Percentiles rank a stretch among this genome's conserved stretches.
phyloP scores from a whole-genome alignment of 2,888 invertebrate genomes.

The Drosophila ustulata region DNA sequence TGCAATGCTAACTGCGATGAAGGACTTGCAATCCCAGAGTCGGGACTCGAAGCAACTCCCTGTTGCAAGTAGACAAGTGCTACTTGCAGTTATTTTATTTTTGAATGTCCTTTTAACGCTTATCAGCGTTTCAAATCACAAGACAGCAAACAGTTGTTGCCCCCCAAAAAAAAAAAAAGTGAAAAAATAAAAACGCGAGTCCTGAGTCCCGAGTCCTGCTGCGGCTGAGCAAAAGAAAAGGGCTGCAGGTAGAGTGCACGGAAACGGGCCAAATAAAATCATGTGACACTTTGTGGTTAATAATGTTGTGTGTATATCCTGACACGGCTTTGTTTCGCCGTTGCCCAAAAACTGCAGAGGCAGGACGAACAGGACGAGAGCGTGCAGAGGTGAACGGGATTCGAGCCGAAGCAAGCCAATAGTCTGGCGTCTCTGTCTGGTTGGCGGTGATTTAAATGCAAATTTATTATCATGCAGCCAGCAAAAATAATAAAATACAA shows the following conservation, averaged over 20 bases:
- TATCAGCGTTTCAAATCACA: slow-evolving; percentile 70
- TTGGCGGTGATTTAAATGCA: slow-evolving; percentile 79
- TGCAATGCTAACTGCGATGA: slow-evolving; percentile 65
- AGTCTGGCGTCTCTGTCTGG: slow-evolving; percentile 24
- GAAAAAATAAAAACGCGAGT: slow-evolving; percentile 17
- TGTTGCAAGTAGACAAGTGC: slow-evolving; percentile 63
- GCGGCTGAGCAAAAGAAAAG: slow-evolving; percentile 18
- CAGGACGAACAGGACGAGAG: slow-evolving; percentile 23
- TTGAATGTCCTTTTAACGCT: slow-evolving; percentile 76
- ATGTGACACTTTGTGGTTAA: slow-evolving; percentile 81
- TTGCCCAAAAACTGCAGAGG: slow-evolving; percentile 53
- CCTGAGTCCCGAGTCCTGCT: slow-evolving; percentile 6
- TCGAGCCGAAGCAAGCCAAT: slow-evolving; percentile 19
- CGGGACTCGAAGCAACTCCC: neutral
- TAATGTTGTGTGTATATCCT: slow-evolving; percentile 67
- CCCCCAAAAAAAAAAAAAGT: slow-evolving; percentile 68
- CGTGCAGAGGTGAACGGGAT: neutral
- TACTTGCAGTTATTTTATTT: slow-evolving; percentile 76
- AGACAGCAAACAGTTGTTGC: slow-evolving; percentile 54
- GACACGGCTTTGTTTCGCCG: slow-evolving; percentile 46
- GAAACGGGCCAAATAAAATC: slow-evolving; percentile 75
- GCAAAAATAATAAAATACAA: slow-evolving; percentile 63
- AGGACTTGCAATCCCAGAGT: slow-evolving; percentile 42
- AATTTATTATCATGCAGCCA: slow-evolving; percentile 78
- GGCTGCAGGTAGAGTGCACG: slow-evolving; percentile 76